Base-by-base conservation (phyloP, 2,113 vertebrate genomes). In the Clarias magur region DNA sequence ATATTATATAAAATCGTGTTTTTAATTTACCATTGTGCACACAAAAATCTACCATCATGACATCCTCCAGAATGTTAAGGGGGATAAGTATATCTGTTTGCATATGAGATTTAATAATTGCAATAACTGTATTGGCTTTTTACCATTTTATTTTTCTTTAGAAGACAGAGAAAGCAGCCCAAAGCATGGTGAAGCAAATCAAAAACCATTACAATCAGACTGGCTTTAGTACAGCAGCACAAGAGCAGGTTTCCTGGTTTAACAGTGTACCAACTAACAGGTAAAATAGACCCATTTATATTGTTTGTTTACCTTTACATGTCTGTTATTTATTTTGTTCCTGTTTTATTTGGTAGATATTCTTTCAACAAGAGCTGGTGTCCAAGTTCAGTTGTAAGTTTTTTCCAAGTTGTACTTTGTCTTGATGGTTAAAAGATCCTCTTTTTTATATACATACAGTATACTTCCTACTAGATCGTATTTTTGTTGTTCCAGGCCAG, bases 161-260 rank as follows among this genome's bases (percentile, higher is more conserved):
- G 57, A 62, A 38, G 27, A 38, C 57, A 62, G 4, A 67, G 23
- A 53, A 67, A 67, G 81, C 62, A 83, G 62, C 62, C 1, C 1
- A 48, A 16, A 83, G 54, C 63, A 42, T 81, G 78, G 27, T 86
- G 30, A 93, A 93, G 84, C 86, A 88, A 11, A 95, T 95, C 86
- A 94, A 94, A 1, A 94, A 89, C 68, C 93, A 85, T 87, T 94
- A 95, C 25, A 85, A 92, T 57, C 86, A 10, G 10, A 88, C 73
- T 38, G 86, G 79, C 48, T 27, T 86, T 60, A 42, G 23, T 23
- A 85, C 70, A 87, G 63, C 67, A 76, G 15, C 16, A 91, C 90
- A 75, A 48, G 23, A 12, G 27, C 27, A 73, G 83, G 75, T 53
- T 85, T 67, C 42, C 82, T 73, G 10, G 30, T 80, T 83, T 63